These are phyloP conservation scores for Peromyscus attwateri DNA, from an alignment of 2,797 vertebrate genomes.

Conservation along the genomic window DNA sequence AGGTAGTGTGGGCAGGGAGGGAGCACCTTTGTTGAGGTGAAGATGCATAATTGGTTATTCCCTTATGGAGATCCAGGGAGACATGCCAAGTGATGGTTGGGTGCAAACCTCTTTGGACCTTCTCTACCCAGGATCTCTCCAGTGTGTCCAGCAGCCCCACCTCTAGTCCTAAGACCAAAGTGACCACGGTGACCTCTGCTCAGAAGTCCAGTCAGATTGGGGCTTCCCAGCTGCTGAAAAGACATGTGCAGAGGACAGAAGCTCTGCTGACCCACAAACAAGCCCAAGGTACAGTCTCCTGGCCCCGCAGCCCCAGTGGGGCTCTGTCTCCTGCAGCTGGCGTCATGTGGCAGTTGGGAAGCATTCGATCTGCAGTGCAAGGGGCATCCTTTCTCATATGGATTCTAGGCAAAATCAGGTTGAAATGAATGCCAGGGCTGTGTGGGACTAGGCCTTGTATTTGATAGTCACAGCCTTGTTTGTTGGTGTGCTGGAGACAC, in stretches of 20 bases:
- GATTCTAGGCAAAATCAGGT: conserved; percentile 34
- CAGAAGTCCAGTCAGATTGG: conserved; percentile 95
- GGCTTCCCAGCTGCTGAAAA: conserved; percentile 94
- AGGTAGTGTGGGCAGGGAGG: conserved; percentile 87
- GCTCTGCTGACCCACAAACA: conserved; percentile 94
- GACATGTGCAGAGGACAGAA: conserved; percentile 94
- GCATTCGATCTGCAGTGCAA: background rate
- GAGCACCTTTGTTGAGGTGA: background rate
- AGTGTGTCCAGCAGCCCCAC: conserved; percentile 98
- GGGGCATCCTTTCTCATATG: background rate
- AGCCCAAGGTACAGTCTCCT: conserved; percentile 92
- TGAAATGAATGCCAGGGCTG: background rate
- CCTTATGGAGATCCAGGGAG: background rate
- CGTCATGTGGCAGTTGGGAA: background rate
- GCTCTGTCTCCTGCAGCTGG: background rate
- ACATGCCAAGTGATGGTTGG: background rate
- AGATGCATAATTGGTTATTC: background rate
- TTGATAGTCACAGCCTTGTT: background rate
- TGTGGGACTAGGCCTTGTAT: background rate
- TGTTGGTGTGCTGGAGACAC: background rate
- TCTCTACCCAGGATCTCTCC: conserved; percentile 92
- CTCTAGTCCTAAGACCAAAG: conserved; percentile 97
- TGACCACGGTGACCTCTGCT: conserved; percentile 91
- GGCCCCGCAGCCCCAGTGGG: background rate
- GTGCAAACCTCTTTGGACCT: conserved; percentile 35